Base-by-base conservation (phyloP, 2,113 vertebrate genomes). In the Daubentonia madagascariensis region DNA sequence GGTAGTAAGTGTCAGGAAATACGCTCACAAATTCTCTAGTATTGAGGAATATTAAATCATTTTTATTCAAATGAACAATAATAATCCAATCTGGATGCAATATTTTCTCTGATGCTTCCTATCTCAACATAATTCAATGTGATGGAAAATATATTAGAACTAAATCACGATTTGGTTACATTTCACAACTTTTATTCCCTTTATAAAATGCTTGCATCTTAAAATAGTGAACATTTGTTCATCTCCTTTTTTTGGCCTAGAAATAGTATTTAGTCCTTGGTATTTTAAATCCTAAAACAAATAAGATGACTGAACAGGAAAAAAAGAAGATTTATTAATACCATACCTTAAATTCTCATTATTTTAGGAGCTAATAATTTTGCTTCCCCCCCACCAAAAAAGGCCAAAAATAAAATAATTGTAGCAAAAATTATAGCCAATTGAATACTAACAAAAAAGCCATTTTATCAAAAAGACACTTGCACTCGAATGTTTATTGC, bases 231-330 rank as follows among this genome's bases (percentile, higher is more conserved):
- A 73, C 8, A 63, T 57, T 96, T 92, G 40, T 10, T 94, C 57
- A 89, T 70, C 93, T 85, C 22, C 54, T 96, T 68, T 92, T 59
- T 79, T 92, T 68, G 30, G 30, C 14, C 45, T 92, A 72, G n/a
- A 91, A 76, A 91, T 65, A 81, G 20, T 22, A 96, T 94, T 75
- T 54, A 80, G 35, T 91, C n/a, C 52, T 50, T 93, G 25, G 6
- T 93, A 48, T 87, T 89, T 97, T 97, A 50, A 92, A 87, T 91
- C 20, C 6, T 83, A 85, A 91, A 91, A 8, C 32, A 76, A 12
- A 65, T 70, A 85, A 92, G 89, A 68, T 83, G 5, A 72, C 30
- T 78, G 11, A 92, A 50, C 1, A 45, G 35, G 35, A 76, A 86
- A 91, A 88, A 84, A 68, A 59, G n/a, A 40, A 96, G 2, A 79